Conservation (phyloP, 1,140 invertebrate species). For the Zaprionus capensis region DNA sequence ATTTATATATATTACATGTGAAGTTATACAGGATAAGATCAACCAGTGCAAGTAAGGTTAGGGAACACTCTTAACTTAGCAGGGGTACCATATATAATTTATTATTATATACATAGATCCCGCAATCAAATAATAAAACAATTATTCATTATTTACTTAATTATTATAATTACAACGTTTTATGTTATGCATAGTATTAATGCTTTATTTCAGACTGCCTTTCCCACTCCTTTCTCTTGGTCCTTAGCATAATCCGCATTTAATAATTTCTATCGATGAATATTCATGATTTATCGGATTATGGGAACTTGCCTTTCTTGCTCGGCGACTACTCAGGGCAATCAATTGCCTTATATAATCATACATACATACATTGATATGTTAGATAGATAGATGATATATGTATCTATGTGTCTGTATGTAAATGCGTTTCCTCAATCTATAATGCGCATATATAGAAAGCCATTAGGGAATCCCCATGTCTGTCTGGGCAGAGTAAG, state of each 20-base stretch:
- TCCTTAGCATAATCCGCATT: neutral
- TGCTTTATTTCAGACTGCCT: neutral
- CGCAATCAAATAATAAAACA: no score
- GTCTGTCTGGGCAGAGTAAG: constrained; percentile 20
- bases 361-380: neutral
- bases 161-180: neutral
- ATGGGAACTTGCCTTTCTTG: neutral
- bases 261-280: neutral
- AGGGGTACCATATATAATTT: no score
- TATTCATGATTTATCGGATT: neutral
- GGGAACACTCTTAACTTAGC: no score
- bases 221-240: neutral
- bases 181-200: no score
- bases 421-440: constrained; percentile 22
- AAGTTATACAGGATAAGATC: no score
- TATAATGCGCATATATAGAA: constrained; percentile 40
- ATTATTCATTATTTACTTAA: neutral
- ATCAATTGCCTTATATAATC: neutral
- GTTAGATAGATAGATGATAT: neutral
- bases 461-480: constrained; percentile 51
- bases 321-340: neutral
- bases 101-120: no score
- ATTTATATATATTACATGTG: no score
- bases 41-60: no score
- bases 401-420: neutral